Percentiles rank a stretch among this genome's conserved stretches.
Evolutionary conservation across 2,113 vertebrate genomes (phyloP).

Genomic region (Gallinago undulata): DNA sequence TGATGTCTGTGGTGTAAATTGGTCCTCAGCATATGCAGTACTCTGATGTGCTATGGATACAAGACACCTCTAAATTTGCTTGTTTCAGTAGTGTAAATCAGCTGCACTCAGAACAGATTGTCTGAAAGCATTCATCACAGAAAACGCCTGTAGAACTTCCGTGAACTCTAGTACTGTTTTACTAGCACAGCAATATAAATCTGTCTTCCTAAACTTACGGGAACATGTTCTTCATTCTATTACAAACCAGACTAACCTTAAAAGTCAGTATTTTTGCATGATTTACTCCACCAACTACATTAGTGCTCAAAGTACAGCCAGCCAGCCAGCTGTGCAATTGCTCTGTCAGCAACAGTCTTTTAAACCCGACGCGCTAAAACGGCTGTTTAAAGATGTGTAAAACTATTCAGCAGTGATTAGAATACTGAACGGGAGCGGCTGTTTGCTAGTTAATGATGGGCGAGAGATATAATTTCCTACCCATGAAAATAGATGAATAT

Average conservation of each 20-base stretch:
- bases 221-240: neutral
- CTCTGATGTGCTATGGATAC: neutral
- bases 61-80: neutral
- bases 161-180: neutral
- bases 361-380: neutral
- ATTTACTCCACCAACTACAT: neutral
- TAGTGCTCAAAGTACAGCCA: neutral
- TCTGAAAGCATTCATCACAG: neutral
- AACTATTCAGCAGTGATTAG: neutral
- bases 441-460: neutral
- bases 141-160: neutral
- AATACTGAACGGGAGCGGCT: neutral
- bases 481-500: neutral
- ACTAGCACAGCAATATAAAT: neutral
- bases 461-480: neutral
- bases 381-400: neutral
- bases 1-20: neutral
- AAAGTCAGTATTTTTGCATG: neutral
- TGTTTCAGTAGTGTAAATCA: neutral
- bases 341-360: neutral
- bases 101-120: neutral
- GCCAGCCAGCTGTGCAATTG: slow-evolving; percentile 2
- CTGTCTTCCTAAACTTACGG: neutral
- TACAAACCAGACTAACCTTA: neutral
- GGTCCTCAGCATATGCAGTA: neutral